These are phyloP conservation scores for Florisuga fusca DNA, from an alignment of 2,797 vertebrate species.

Conservation along the genomic window DNA sequence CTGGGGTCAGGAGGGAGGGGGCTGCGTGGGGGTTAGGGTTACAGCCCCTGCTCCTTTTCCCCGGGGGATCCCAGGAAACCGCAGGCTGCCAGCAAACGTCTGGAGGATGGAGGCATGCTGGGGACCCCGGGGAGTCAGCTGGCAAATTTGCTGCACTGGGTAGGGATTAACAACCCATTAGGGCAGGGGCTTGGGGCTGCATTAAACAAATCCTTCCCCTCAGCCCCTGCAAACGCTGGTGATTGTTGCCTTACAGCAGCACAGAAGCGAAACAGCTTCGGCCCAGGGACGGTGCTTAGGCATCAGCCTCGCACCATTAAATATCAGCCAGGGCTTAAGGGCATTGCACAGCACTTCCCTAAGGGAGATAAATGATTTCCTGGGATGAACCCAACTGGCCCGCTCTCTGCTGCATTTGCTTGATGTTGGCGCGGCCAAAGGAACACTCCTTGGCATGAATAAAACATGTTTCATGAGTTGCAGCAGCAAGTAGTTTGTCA, in stretches of 20 bases:
- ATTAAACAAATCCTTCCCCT: conserved; percentile 27
- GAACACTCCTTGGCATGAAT: conserved; percentile 14
- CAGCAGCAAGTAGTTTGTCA: background rate
- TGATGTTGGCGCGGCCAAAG: background rate
- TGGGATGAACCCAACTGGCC: conserved; percentile 21
- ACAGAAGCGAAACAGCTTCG: background rate
- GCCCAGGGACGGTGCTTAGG: background rate
- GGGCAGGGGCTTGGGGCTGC: conserved; percentile 8
- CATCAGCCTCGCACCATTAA: background rate
- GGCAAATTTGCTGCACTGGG: conserved; percentile 29
- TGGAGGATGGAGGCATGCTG: background rate
- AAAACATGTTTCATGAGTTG: conserved; percentile 27
- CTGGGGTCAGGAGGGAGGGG: background rate
- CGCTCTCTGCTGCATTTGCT: background rate
- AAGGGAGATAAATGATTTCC: background rate
- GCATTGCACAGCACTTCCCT: background rate
- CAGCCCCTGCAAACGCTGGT: background rate
- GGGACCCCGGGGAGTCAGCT: conserved; percentile 15
- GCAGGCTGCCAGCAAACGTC: background rate
- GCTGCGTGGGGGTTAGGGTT: background rate
- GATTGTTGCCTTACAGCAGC: background rate
- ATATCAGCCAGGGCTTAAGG: background rate
- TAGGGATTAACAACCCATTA: conserved; percentile 62
- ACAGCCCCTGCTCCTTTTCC: background rate
- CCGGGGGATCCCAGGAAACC: background rate